Evolutionary conservation across 2,888 invertebrate species (phyloP), one percentile per base, ranked within the genome.

Genomic region (Crocallis elinguaria): DNA sequence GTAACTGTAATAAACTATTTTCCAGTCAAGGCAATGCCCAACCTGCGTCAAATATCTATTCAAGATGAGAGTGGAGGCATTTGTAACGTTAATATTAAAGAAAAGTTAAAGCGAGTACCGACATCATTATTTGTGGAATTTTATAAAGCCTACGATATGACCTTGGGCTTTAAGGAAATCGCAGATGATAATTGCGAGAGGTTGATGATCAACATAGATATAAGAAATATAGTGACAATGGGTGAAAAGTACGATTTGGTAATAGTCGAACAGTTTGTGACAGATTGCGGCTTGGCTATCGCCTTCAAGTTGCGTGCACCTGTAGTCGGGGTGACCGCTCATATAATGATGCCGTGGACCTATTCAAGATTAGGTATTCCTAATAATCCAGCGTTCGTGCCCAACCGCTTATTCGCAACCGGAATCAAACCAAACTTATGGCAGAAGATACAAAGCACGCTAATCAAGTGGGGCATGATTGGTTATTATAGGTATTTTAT

Each of bases 281-380:
- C 92, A 0, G 93, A 94, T 60, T 94, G 93, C 43, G 86, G 92
- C 49, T 73, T 93, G 60, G 93, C 91, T 0, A 72, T 94, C 38
- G 92, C 92, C 0, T 81, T 93, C 66, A 71, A 91, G 46, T 75
- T 93, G 57, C 75, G 89, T 48, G 82, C 89, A n/a, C 93, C 93
- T 0, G 75, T 90, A 1, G 77, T 94, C 2, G 92, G 88, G 0
- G 75, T 92, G 9, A 92, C 92, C 36, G 91, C 92, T 16, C 93
- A 93, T 49, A 79, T 89, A 0, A 66, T 93, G 29, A 88, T 93
- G 82, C 92, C 93, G 1, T 94, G 93, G 92, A 88, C 84, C 1
- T 89, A 89, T 55, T 85, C 88, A 64, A 84, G 93, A 53, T 82
- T 94, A 60, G 92, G 92, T n/a, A 84, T 92, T 45, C 92, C 93